Evolutionary conservation across 2,888 invertebrate genomes (phyloP).

Genomic region (Drosophila suboccidentalis): DNA sequence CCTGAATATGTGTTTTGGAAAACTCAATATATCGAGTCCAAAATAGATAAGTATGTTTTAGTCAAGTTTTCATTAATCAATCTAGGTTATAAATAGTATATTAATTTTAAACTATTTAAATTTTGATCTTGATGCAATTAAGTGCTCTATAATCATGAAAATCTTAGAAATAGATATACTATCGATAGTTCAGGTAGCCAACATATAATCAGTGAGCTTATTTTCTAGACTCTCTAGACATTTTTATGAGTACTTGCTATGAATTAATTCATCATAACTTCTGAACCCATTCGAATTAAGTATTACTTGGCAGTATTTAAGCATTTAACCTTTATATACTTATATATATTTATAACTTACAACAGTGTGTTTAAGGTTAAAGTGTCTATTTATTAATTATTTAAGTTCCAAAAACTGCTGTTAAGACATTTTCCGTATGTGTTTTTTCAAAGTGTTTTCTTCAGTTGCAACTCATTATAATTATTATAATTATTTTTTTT

Average conservation of each 20-base stretch:
- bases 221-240: neutral
- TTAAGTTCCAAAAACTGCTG: too few species aligned
- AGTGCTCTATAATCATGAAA: neutral
- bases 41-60: too few species aligned
- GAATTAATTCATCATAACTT: neutral
- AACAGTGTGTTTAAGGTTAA: neutral
- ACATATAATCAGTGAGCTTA: neutral
- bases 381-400: neutral
- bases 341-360: neutral
- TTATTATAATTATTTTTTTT: neutral
- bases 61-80: too few species aligned
- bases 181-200: neutral
- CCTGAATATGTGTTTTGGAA: too few species aligned
- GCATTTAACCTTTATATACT: neutral
- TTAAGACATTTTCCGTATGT: slow-evolving; percentile 26
- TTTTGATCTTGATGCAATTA: neutral
- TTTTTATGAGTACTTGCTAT: neutral
- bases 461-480: neutral
- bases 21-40: too few species aligned
- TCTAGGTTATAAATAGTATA: too few species aligned
- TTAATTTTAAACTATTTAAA: too few species aligned
- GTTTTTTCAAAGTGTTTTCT: slow-evolving; percentile 8
- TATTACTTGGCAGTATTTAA: neutral
- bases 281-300: neutral
- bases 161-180: neutral